phyloP scores from a whole-genome alignment of 92 coral and sea anemone genomes.

The Porites rus region DNA sequence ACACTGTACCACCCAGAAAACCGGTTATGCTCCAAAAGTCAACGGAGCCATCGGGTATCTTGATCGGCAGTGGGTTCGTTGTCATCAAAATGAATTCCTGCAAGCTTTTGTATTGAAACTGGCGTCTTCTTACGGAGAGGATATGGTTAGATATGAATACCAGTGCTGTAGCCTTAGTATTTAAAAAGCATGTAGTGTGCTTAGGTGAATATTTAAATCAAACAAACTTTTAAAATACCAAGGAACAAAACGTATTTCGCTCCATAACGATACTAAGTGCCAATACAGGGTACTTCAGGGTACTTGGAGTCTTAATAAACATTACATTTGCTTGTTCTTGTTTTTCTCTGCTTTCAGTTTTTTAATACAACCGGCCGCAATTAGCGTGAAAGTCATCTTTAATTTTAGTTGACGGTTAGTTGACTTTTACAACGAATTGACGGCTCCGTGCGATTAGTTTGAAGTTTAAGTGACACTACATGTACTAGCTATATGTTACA shows the following conservation, averaged over 20 bases:
- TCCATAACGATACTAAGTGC: not conserved
- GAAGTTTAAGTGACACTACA: too few species aligned
- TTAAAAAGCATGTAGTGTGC: not conserved
- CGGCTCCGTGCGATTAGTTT: too few species aligned
- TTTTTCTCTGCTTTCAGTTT: too few species aligned
- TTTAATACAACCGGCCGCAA: too few species aligned
- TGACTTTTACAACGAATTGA: too few species aligned
- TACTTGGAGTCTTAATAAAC: too few species aligned
- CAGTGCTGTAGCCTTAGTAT: conserved; percentile 72
- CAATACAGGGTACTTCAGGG: too few species aligned
- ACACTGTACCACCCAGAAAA: conserved; percentile 59
- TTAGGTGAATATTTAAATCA: not conserved
- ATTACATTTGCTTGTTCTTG: too few species aligned
- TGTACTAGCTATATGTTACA: too few species aligned
- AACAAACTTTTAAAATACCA: too few species aligned
- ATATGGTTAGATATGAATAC: conserved; percentile 68
- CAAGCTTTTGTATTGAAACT: conserved; percentile 62
- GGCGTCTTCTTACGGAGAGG: conserved; percentile 44
- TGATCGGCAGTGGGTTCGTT: conserved; percentile 73
- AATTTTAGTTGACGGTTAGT: too few species aligned
- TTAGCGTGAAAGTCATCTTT: too few species aligned
- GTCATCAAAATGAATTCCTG: conserved; percentile 67
- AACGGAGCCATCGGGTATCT: conserved; percentile 74
- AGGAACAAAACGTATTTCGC: not conserved
- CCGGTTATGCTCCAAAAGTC: conserved; percentile 75